phyloP scores from a whole-genome alignment of 2,888 invertebrate genomes.

The Heteromurus nitidus region DNA sequence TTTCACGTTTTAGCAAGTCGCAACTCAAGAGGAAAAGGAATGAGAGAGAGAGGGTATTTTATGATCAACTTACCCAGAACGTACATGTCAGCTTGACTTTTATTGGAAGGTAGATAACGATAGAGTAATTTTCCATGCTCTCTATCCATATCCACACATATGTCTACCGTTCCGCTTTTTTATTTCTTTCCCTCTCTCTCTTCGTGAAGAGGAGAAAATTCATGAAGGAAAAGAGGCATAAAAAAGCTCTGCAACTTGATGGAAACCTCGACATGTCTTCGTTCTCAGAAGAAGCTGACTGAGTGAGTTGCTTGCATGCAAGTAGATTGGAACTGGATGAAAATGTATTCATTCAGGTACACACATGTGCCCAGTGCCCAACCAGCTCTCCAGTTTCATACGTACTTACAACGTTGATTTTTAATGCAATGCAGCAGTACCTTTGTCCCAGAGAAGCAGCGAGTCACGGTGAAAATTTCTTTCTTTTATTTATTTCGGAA shows the following conservation, averaged over 20 bases:
- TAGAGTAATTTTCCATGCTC: constrained; percentile 29
- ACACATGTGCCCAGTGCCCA: too few relatives aligned
- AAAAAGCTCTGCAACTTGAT: constrained; percentile 41
- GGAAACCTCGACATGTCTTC: too few relatives aligned
- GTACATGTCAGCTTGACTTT: constrained; percentile 47
- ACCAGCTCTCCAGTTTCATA: too few relatives aligned
- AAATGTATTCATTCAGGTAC: too few relatives aligned
- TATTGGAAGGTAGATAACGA: constrained; percentile 58
- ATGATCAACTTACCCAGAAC: constrained; percentile 29
- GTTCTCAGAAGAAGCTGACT: too few relatives aligned
- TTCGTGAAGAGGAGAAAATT: constrained; percentile 46
- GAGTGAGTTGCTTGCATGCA: too few relatives aligned
- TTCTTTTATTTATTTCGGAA: constrained; percentile 45
- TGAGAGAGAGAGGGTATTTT: constrained; percentile 19
- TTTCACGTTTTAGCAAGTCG: not conserved
- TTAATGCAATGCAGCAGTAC: constrained; percentile 42
- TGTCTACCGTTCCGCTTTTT: too few relatives aligned
- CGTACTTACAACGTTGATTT: too few relatives aligned
- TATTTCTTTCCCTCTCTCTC: too few relatives aligned
- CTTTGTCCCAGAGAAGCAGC: not conserved
- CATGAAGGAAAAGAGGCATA: constrained; percentile 28
- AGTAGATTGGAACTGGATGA: too few relatives aligned
- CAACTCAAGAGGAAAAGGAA: not conserved
- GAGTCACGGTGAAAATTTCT: constrained; percentile 14
- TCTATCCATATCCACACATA: constrained; percentile 30